Evolutionary conservation across 2,113 vertebrate genomes (phyloP).

Genomic region (Pangasianodon gigas): DNA sequence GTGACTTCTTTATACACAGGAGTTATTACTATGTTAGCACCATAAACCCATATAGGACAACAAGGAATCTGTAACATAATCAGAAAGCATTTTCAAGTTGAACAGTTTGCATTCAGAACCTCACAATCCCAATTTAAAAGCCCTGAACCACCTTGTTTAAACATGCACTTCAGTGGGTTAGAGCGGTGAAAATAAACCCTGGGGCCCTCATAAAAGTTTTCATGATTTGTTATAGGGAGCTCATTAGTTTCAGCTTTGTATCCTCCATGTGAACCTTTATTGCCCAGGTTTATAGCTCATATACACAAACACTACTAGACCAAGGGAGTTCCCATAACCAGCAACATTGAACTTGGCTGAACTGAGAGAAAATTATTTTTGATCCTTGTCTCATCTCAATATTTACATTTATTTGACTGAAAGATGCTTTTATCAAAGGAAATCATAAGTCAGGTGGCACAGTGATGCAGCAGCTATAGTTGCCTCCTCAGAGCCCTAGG

Average conservation of each 20-base stretch:
- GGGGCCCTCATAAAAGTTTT: constrained; percentile 23
- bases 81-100: constrained; percentile 22
- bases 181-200: constrained; percentile 17
- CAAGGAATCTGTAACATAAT: constrained; percentile 2
- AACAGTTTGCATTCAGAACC: constrained; percentile 26
- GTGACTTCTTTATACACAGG: neutral
- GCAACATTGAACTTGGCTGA: neutral
- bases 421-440: neutral
- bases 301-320: constrained; percentile 14
- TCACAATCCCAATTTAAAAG: constrained; percentile 6
- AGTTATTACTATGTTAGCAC: neutral
- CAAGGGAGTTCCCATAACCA: neutral
- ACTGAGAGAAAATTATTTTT: neutral
- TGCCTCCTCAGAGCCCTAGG: neutral
- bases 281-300: neutral
- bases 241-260: constrained; percentile 2
- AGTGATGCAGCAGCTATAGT: neutral
- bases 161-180: constrained; percentile 17
- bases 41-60: neutral
- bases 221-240: constrained; percentile 30
- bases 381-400: neutral
- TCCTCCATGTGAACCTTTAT: constrained; percentile 6
- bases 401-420: neutral
- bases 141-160: constrained; percentile 33
- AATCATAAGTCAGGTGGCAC: neutral